A percentile compares a stretch with the other conserved stretches of the same genome.
phyloP scores from a whole-genome alignment of 2,797 vertebrate genomes.

The Sebastes miniatus region DNA sequence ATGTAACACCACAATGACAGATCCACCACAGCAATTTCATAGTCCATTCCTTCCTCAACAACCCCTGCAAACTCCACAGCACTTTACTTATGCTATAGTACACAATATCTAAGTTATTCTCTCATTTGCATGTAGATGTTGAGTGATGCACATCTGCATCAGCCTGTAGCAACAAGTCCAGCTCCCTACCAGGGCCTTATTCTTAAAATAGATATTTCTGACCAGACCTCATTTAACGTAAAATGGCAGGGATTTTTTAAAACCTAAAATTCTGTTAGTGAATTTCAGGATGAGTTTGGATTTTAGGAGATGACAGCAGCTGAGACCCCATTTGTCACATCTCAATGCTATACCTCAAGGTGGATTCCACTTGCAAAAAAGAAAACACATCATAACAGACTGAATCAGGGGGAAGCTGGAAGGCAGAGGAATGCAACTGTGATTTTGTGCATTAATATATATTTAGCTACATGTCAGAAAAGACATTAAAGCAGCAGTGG shows the following conservation, averaged over 20 bases:
- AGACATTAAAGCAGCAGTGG: background rate
- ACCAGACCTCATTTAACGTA: background rate
- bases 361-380: conserved; percentile 26
- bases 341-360: conserved; percentile 20
- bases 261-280: conserved; percentile 6
- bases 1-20: conserved; percentile 40
- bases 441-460: background rate
- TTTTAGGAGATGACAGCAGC: conserved; percentile 32
- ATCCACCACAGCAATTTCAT: conserved; percentile 43
- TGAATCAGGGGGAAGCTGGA: conserved; percentile 10
- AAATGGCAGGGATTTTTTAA: background rate
- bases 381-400: conserved; percentile 4
- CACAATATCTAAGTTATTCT: background rate
- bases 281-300: conserved; percentile 4
- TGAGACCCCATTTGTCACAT: conserved; percentile 29
- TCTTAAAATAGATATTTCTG: background rate
- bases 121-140: background rate
- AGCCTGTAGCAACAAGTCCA: background rate
- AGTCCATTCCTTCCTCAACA: conserved; percentile 18
- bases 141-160: background rate
- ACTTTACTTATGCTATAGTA: background rate
- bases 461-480: background rate
- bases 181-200: background rate
- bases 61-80: conserved; percentile 9
- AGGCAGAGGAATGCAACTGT: background rate